Evolutionary conservation across 2,797 vertebrate species (phyloP).

Genomic region (Fratercula arctica): DNA sequence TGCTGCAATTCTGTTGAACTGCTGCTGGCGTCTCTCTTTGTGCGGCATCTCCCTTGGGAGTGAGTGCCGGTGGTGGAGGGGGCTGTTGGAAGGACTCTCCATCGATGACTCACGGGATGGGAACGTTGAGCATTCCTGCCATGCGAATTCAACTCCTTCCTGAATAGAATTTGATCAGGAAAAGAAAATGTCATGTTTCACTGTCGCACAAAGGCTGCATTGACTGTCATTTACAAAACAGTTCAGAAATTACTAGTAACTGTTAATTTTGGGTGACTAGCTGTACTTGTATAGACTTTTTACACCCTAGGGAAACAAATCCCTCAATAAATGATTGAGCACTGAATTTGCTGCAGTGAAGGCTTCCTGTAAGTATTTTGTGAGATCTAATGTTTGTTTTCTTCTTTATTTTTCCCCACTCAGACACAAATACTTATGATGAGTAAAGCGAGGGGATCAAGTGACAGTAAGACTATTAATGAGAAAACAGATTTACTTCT

Average conservation of each 20-base stretch:
- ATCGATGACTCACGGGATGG: not conserved
- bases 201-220: not conserved
- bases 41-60: not conserved
- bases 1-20: not conserved
- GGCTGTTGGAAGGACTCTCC: not conserved
- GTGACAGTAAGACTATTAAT: not conserved
- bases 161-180: not conserved
- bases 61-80: not conserved
- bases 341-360: not conserved
- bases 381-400: not conserved
- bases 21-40: not conserved
- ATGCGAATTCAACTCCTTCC: not conserved
- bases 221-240: not conserved
- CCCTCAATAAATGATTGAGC: not conserved
- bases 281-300: rapidly evolving
- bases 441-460: not conserved
- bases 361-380: not conserved
- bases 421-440: not conserved
- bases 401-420: not conserved
- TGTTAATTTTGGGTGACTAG: not conserved
- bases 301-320: not conserved
- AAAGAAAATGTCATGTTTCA: not conserved
- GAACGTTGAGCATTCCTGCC: not conserved
- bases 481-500: not conserved
- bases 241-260: not conserved